Evolutionary conservation across 2,797 vertebrate genomes (phyloP), one percentile per base, ranked within the genome.

Genomic region (Acanthurus tractus): DNA sequence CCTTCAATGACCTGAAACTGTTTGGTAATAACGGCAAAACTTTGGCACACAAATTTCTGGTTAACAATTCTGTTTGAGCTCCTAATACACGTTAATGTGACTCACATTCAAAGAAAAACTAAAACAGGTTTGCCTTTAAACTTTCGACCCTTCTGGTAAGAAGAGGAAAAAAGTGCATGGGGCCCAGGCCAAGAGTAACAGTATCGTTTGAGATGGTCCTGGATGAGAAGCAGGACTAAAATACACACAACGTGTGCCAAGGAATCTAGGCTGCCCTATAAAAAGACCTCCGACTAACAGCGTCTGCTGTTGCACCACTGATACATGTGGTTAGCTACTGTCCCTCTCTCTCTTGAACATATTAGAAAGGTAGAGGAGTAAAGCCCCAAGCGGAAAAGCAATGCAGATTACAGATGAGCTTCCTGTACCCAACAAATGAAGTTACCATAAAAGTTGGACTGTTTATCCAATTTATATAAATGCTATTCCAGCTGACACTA

Each of bases 221-320:
- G 79, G 85, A 93, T 61, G 61, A 89, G 86, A 83, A 78, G 76
- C 86, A 65, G 81, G 86, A 85, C 87, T 89, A 78, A 92, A 93
- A 93, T 92, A 92, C 81, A 84, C 84, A 57, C 71, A 67, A 57
- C 42, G 52, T 74, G 70, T 74, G 76, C 74, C 85, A 89, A 89
- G 77, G 89, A 94, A 94, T 92, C 92, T 89, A 85, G 89, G 91
- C 87, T 87, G 78, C 56, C 87, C 93, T 95, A 94, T 92, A 93
- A 95, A 95, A 94, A 95, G 93, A 89, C 65, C 48, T 78, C 85
- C 63, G 74, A 86, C 29, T 34, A 34, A 6, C 29, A 84, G 85
- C 74, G 69, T 79, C 77, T 86, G 73, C 81, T 81, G 82, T 23
- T 81, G 83, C 86, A 63, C 75, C 65, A 63, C 78, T 71, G 78